Conservation (phyloP, 1,140 invertebrate genomes). For the Diorhabda elongata region DNA sequence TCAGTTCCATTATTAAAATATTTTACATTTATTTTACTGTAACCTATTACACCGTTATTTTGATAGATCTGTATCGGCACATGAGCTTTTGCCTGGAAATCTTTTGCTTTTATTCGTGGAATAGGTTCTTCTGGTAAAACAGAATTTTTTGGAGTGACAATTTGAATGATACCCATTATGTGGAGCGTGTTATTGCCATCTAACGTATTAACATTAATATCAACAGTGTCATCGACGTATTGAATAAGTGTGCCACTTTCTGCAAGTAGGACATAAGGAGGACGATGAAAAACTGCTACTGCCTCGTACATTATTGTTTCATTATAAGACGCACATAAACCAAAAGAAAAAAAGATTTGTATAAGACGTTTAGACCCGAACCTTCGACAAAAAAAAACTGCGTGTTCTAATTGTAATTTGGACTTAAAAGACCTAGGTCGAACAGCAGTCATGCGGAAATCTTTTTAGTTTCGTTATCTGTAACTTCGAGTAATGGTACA, state of each 20-base stretch:
- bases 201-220: slow-evolving; percentile 41
- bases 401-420: slow-evolving; percentile 38
- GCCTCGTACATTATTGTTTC: slow-evolving; percentile 39
- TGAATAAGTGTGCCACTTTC: slow-evolving; percentile 43
- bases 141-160: slow-evolving; percentile 40
- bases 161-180: slow-evolving; percentile 44
- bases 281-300: slow-evolving; percentile 43
- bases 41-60: slow-evolving; percentile 27
- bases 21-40: slow-evolving; percentile 20
- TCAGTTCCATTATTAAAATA: slow-evolving; percentile 21
- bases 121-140: slow-evolving; percentile 27
- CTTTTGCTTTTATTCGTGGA: slow-evolving; percentile 28
- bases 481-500: too few relatives aligned
- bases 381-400: slow-evolving; percentile 43
- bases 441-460: too few relatives aligned
- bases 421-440: slow-evolving; percentile 42
- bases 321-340: slow-evolving; percentile 42
- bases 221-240: slow-evolving; percentile 46
- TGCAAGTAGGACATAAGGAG: slow-evolving; percentile 40
- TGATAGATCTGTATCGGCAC: slow-evolving; percentile 33
- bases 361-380: slow-evolving; percentile 38
- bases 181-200: slow-evolving; percentile 43
- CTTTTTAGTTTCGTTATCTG: too few relatives aligned
- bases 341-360: slow-evolving; percentile 34
- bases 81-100: slow-evolving; percentile 34